Evolutionary conservation across 2,888 invertebrate genomes (phyloP), one percentile per base, ranked within the genome.

Genomic region (Eurytoma adleriae): DNA sequence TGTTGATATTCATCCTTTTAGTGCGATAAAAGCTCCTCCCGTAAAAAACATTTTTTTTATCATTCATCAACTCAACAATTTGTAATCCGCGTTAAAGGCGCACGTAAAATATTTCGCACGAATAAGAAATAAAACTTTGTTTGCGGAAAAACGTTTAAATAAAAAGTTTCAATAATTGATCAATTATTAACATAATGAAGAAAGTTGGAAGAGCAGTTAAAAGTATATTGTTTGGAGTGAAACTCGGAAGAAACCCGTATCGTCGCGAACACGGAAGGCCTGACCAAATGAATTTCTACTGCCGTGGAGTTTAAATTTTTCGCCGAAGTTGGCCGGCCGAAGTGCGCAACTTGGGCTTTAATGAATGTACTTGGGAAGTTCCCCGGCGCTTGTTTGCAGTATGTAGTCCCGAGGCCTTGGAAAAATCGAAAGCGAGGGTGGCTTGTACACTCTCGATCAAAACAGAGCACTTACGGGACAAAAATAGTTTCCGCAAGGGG

Each of bases 291-390:
- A 74, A 69, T 79, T 69, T 68, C 62, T 18, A 70, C 73, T 27
- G 73, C 48, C 48, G 69, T n/a, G 62, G n/a, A 62, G 66, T 78
- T 67, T n/a, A 64, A 67, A 78, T 78, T 78, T 78, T 78, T 78
- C 72, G 12, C 30, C 18, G 48, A 71, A 78, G 20, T 67, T 72
- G 27, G 56, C 24, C 20, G 20, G 24, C 59, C 13, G 59, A 68
- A 74, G 69, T 27, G 24, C 50, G 59, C 50, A 78, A 78, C 66
- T 73, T 74, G 52, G 40, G 59, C 68, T 79, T 73, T 79, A 79
- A 79, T 70, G 70, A 79, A 79, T 66, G 79, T 70, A 79, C 74
- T 79, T 75, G 66, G 16, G 50, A 75, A 79, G 52, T 72, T 50
- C 67, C 20, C 24, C 40, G 20, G 3, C 57, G 13, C 64, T 70